These are phyloP conservation scores for Trematomus bernacchii DNA, from an alignment of 2,797 vertebrate genomes.

Conservation along the genomic window DNA sequence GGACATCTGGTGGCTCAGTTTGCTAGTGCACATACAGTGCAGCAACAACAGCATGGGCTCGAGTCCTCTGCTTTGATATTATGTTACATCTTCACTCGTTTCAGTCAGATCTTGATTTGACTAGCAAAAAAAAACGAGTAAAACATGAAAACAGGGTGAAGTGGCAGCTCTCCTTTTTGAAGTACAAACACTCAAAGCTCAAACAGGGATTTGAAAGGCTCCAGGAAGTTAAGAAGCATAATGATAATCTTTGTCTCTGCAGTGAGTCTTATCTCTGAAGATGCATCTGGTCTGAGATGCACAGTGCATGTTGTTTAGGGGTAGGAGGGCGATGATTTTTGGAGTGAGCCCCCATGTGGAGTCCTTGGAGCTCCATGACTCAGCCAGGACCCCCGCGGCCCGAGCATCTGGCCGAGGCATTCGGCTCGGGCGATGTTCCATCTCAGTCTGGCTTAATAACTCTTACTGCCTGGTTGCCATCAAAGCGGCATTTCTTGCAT, in stretches of 20 bases:
- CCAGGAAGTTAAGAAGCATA: constrained; percentile 38
- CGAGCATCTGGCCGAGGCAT: constrained; percentile 79
- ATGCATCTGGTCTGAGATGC: constrained; percentile 65
- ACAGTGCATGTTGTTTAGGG: constrained; percentile 34
- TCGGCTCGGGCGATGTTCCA: constrained; percentile 58
- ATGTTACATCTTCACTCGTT: constrained; percentile 11
- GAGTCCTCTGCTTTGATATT: constrained; percentile 29
- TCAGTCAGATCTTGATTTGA: constrained; percentile 12
- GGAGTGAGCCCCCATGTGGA: constrained; percentile 52
- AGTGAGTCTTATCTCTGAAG: constrained; percentile 58
- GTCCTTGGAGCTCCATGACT: constrained; percentile 74
- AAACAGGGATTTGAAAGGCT: constrained; percentile 36
- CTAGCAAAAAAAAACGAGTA: constrained; percentile 17
- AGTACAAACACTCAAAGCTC: constrained; percentile 8
- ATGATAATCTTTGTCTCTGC: constrained; percentile 52
- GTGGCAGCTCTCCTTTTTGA: constrained; percentile 13
- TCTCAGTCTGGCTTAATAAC: constrained; percentile 63
- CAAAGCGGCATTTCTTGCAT: constrained; percentile 44
- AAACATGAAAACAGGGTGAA: constrained; percentile 19
- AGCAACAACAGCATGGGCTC: constrained; percentile 54
- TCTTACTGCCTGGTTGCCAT: constrained; percentile 45
- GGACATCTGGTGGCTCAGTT: constrained; percentile 74
- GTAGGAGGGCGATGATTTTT: constrained; percentile 24
- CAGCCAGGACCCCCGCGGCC: constrained; percentile 77
- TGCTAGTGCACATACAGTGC: constrained; percentile 51